Base-by-base conservation (phyloP, 2,797 vertebrate genomes). In the Hydrolagus colliei region DNA sequence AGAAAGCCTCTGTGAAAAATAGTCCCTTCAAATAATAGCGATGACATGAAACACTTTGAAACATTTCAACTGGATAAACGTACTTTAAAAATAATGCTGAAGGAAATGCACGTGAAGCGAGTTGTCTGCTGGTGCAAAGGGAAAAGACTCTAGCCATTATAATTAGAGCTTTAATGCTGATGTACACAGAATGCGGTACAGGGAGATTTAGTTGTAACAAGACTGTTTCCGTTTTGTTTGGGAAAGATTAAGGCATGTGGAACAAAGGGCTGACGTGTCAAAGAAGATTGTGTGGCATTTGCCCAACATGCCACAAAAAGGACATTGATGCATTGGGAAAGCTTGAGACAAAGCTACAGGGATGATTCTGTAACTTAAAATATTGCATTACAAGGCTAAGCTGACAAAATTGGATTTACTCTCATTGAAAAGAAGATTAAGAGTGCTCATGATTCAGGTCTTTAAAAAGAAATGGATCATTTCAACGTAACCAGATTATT, bases 351-450 rank as follows among this genome's bases (percentile, higher is more conserved):
- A 52, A 52, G 41, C 41, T 52, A 52, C 41, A 3, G 68, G 79
- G 32, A 52, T n/a, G 12, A 71, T 71, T 82, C 79, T 71, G 65
- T 1, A 10, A 20, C 79, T 52, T 35, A 32, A 84, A 71, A 71
- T 84, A 35, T 84, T 67, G 35, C 16, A 63, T 80, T 84, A 68
- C 20, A 10, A 84, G 79, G 52, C 16, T 84, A 84, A 84, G 65
- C 32, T 84, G 63, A 11, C 65, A 84, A 82, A 84, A 84, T 84
- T 71, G 65, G 79, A 71, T 84, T 71, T 84, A 32, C n/a, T 84
- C 79, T 71, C 65, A 84, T 9, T 14, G 32, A 41, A 41, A 82
- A 52, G 27, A 71, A 9, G 18, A 71, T 68, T 84, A 32, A 52
- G 18, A 41, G 5, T 52, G 65, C 27, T 27, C 10, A 71, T 71